Evolutionary conservation across 2,888 invertebrate genomes (phyloP).

Genomic region (Chrysopilus asiliformis): DNA sequence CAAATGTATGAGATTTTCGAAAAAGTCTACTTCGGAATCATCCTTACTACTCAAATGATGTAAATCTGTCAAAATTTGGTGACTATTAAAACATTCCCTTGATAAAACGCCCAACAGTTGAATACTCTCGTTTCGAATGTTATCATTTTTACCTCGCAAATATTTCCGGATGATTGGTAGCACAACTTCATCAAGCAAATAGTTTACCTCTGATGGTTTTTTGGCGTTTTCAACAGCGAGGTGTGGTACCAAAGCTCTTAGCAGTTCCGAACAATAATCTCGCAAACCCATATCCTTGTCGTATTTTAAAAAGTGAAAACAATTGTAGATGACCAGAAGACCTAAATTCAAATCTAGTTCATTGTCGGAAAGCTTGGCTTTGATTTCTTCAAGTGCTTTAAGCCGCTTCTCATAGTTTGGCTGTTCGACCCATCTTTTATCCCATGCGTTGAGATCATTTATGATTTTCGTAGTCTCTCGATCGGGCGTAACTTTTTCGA

Average conservation of each 20-base stretch:
- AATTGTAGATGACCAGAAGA: conserved; percentile 65
- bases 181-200: conserved; percentile 59
- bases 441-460: conserved; percentile 70
- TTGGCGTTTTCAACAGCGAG: conserved; percentile 44
- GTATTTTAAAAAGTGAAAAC: conserved; percentile 60
- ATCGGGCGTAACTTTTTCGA: conserved; percentile 47
- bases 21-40: conserved; percentile 85
- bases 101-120: conserved; percentile 62
- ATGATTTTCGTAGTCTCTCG: conserved; percentile 42
- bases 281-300: conserved; percentile 74
- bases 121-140: conserved; percentile 65
- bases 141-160: conserved; percentile 55
- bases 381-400: conserved; percentile 59
- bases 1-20: conserved; percentile 80
- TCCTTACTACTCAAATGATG: conserved; percentile 49
- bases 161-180: conserved; percentile 57
- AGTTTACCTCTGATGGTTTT: conserved; percentile 43
- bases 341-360: conserved; percentile 51
- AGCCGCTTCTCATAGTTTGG: conserved; percentile 78
- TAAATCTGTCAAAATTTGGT: conserved; percentile 59
- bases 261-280: conserved; percentile 61
- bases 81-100: conserved; percentile 53
- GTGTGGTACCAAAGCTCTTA: conserved; percentile 54
- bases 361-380: conserved; percentile 36
- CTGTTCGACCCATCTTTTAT: conserved; percentile 81